phyloP scores from a whole-genome alignment of 2,888 invertebrate genomes.

The Gryllus longicercus region DNA sequence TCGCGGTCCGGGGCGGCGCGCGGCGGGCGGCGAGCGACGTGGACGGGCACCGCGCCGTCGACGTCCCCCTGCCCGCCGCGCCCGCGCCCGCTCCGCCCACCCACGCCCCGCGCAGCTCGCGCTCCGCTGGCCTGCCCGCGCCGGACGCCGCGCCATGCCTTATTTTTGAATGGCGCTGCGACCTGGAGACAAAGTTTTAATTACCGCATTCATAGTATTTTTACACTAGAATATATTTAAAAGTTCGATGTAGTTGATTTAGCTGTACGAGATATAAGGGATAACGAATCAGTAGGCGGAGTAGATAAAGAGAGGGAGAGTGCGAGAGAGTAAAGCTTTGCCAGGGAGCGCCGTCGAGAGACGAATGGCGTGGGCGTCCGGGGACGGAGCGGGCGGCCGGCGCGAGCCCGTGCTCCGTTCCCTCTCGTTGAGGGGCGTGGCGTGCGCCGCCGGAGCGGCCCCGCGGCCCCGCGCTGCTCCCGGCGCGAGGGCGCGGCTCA shows the following conservation, averaged over 20 bases:
- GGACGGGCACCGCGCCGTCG: no score
- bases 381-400: neutral
- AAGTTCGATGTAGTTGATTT: neutral
- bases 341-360: neutral
- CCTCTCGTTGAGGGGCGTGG: neutral
- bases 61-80: neutral
- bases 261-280: neutral
- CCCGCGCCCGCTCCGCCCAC: neutral
- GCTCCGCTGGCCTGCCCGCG: neutral
- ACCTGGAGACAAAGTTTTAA: neutral
- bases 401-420: neutral
- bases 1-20: no score
- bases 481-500: neutral
- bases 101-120: neutral
- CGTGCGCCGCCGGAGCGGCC: neutral
- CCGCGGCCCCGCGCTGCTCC: neutral
- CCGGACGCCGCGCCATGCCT: neutral
- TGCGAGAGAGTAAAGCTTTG: no score
- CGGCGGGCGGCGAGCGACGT: no score
- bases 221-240: neutral
- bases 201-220: neutral
- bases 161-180: slow-evolving; percentile 4
- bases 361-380: neutral
- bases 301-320: no score
- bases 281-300: no score